A percentile compares a stretch with the other conserved stretches of the same genome.
phyloP scores from a whole-genome alignment of 2,888 invertebrate species.

The Nasonia oneida region DNA sequence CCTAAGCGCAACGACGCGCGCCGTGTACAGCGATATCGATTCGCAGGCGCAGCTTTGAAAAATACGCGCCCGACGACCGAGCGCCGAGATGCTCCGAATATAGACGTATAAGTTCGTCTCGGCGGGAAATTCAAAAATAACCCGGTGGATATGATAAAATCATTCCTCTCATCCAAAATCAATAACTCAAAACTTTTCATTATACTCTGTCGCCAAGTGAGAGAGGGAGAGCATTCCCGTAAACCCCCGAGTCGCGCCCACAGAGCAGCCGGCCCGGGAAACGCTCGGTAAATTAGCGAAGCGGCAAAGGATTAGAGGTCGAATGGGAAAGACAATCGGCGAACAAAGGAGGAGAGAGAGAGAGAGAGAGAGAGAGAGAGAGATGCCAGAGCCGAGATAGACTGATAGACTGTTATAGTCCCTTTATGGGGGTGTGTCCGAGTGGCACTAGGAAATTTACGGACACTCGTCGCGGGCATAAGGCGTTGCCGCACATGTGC shows the following conservation, averaged over 20 bases:
- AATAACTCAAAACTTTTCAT: conserved; percentile 8
- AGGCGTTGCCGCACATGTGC: neutral
- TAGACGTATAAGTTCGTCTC: too few relatives aligned
- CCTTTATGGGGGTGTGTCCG: conserved; percentile 43
- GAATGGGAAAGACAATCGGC: neutral
- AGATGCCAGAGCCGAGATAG: neutral
- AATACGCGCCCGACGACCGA: neutral
- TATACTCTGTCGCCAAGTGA: neutral
- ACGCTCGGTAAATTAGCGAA: conserved; percentile 16
- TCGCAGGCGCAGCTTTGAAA: neutral
- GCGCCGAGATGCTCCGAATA: too few relatives aligned
- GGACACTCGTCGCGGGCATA: conserved; percentile 1
- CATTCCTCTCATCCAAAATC: neutral
- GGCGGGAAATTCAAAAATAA: neutral
- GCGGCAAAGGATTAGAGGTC: neutral
- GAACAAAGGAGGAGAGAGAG: neutral
- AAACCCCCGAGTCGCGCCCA: neutral
- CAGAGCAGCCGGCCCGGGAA: neutral
- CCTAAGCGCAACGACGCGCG: neutral
- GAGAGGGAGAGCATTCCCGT: neutral
- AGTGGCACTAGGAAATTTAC: conserved; percentile 47
- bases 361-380: neutral
- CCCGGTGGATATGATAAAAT: neutral
- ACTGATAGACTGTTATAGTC: conserved; percentile 23
- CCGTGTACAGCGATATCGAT: neutral